Evolutionary conservation across 2,113 vertebrate species (phyloP).

Genomic region (Zingel zingel): DNA sequence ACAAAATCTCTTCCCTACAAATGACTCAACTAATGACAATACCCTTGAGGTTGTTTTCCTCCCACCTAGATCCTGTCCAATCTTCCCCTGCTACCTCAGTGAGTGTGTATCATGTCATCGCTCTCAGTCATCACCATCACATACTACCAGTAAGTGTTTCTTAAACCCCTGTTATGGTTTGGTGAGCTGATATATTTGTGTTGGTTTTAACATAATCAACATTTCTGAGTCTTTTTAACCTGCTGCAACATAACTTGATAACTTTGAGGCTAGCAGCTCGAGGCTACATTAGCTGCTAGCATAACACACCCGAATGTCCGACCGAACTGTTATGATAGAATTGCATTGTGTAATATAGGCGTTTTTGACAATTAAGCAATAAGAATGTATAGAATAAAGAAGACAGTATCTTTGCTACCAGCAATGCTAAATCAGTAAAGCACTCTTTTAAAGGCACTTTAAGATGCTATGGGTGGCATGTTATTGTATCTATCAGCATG

Average conservation of each 20-base stretch:
- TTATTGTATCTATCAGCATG: no score
- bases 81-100: neutral
- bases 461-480: neutral
- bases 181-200: neutral
- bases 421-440: neutral
- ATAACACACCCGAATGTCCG: no score
- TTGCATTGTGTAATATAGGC: no score
- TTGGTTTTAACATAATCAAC: neutral
- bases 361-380: no score
- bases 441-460: neutral
- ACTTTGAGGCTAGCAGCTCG: no score
- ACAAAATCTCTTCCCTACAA: neutral
- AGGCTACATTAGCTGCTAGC: no score
- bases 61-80: neutral
- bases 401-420: no score
- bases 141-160: neutral
- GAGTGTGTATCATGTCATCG: neutral
- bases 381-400: no score
- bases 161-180: neutral
- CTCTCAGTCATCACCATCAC: neutral
- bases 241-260: neutral
- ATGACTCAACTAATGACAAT: slow-evolving; percentile 16
- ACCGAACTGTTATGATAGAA: no score
- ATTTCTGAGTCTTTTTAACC: slow-evolving; percentile 1
- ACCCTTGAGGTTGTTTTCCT: neutral